Conservation (phyloP, 2,888 invertebrate species). For the Heliconius erato region DNA sequence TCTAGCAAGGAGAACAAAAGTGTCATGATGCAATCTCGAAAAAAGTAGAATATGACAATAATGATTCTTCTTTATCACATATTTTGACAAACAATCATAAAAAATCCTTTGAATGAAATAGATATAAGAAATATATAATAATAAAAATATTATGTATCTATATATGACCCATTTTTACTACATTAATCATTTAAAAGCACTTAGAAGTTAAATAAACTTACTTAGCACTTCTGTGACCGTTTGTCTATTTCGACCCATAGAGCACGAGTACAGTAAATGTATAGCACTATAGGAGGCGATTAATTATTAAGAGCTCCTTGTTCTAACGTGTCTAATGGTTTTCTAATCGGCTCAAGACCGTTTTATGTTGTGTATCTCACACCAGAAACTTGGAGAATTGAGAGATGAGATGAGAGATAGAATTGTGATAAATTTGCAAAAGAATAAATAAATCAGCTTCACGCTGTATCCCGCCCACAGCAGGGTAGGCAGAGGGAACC, state of each 20-base stretch:
- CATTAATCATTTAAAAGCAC: slow-evolving; percentile 14
- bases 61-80: too few species aligned
- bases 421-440: neutral
- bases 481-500: too few species aligned
- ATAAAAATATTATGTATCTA: neutral
- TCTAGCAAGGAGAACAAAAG: too few species aligned
- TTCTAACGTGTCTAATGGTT: slow-evolving; percentile 32
- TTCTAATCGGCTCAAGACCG: slow-evolving; percentile 26
- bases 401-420: neutral
- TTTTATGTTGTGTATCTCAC: neutral
- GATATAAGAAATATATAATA: neutral
- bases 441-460: too few species aligned
- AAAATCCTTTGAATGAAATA: neutral
- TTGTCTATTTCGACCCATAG: slow-evolving; percentile 20
- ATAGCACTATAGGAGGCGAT: slow-evolving; percentile 26
- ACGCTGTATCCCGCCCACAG: too few species aligned
- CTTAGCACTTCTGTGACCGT: slow-evolving; percentile 18
- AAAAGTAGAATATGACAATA: too few species aligned
- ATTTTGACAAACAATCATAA: neutral
- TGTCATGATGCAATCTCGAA: too few species aligned
- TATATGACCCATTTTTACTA: neutral
- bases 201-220: slow-evolving; percentile 12
- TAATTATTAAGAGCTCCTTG: slow-evolving; percentile 25
- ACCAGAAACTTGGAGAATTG: neutral
- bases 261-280: slow-evolving; percentile 6